Base-by-base conservation (phyloP, 1,140 invertebrate genomes). In the Drosophila kohkoa region DNA sequence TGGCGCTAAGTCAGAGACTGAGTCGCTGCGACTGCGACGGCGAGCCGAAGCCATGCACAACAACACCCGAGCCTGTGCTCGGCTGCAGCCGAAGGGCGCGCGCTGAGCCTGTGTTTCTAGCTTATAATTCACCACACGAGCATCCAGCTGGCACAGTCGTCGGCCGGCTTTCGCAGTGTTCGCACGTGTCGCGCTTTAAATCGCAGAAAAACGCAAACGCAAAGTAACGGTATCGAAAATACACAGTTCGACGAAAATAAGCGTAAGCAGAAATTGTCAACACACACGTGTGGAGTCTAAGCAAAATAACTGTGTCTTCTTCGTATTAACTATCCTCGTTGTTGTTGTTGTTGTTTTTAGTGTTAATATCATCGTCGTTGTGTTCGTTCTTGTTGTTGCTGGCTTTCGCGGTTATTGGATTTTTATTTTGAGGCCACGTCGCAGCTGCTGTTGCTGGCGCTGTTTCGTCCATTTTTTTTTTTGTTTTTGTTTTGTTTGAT, bases 101-200 rank as follows among this genome's bases (percentile, higher is more conserved):
- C 38, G 75, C 46, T 51, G 16, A 38, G 55, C 35, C 13, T 30
- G 28, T n/a, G 55, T 43, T 63, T 11, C 32, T 13, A 13, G 32
- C 20, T 41, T 88, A 88, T 81, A 88, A 83, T 51, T 68, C 83
- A 78, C 77, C 80, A 77, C 80, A 38, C 83, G 63, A 57, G 16
- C 49, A 71, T 52, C 51, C 4, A 57, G 66, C 45, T 45, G 58
- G 32, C 77, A 88, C 77, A 87, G 83, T 87, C 85, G 83, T 87
- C 70, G 66, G 62, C 83, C 83, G 83, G 83, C 83, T 80, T 88
- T 71, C 79, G 63, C 25, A 77, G 73, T 68, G 83, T 72, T 70
- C 65, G 66, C 54, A 79, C 60, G 66, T 77, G 46, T 80, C 63
- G 60, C 13, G 28, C 11, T 57, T 45, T 3, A 32, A 38, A 35